These are phyloP conservation scores for Dryobotodes eremita DNA, from an alignment of 2,888 invertebrate genomes.

Conservation along the genomic window DNA sequence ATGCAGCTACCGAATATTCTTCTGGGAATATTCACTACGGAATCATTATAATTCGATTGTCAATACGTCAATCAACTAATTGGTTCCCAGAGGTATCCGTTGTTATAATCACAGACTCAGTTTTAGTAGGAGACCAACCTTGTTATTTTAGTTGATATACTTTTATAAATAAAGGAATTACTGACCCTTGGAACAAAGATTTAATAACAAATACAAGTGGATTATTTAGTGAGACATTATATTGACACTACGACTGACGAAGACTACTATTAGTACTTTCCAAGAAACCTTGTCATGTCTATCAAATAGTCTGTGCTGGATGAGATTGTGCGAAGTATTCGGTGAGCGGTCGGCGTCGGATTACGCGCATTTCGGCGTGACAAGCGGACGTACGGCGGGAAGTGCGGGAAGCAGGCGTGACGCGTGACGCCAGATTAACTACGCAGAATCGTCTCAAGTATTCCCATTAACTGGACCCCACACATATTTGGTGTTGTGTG, in stretches of 20 bases:
- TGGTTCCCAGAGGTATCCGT: not conserved
- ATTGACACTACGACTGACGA: not conserved
- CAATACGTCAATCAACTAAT: not conserved
- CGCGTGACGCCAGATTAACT: conserved; percentile 58
- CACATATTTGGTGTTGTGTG: conserved; percentile 23
- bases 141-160: not conserved
- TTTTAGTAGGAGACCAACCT: too few relatives aligned
- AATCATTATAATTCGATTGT: not conserved
- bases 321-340: conserved; percentile 52
- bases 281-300: conserved; percentile 24
- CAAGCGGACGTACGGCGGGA: conserved; percentile 30
- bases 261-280: not conserved
- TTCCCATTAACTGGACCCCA: conserved; percentile 56
- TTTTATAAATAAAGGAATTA: not conserved
- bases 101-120: not conserved
- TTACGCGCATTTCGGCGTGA: conserved; percentile 52
- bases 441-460: conserved; percentile 53
- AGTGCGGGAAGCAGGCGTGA: conserved; percentile 28
- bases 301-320: conserved; percentile 41
- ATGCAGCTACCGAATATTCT: not conserved
- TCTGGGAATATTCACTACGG: not conserved
- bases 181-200: not conserved
- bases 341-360: conserved; percentile 48
- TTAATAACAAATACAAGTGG: not conserved
- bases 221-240: not conserved